Base-by-base conservation (phyloP, 2,797 vertebrate species). In the Trachurus trachurus region DNA sequence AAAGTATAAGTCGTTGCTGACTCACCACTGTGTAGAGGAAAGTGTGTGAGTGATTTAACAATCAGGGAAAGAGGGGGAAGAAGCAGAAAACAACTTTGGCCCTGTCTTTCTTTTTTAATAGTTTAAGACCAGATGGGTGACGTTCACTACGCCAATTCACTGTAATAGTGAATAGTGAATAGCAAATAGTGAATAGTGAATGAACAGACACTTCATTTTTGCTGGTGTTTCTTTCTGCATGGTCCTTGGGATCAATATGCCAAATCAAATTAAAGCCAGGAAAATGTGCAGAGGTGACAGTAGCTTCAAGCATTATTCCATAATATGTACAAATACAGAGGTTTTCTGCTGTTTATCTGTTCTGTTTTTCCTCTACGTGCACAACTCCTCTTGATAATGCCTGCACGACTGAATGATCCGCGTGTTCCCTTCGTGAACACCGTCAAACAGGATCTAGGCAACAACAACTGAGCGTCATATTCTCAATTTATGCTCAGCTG, bases 381-480 rank as follows among this genome's bases (percentile, higher is more conserved):
- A 9, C 2, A 40, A 40, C 16, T 53, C 11, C n/a, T 67, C 59
- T 56, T 42, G 31, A 60, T 26, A 39, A 68, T 8, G 16, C 17
- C 16, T 78, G 44, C 22, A 62, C 6, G 58, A 37, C 40, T 47
- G 42, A 68, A 44, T 15, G 2, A 65, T 59, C 7, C 0, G 3
- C 21, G 62, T 4, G n/a, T 58, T 22, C 19, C 11, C 64, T 34
- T 11, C 29, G 74, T 9, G 19, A 62, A 52, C 31, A 50, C 52
- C 44, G 54, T 65, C 69, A 68, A 58, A 74, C 39, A 56, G 19
- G 66, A 80, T 57, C 2, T 26, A 57, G 62, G 40, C 22, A 66
- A 50, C 10, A 60, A n/a, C 9, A 6, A 15, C 26, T 26, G 26
- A 17, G 17, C 9, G 37, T 59, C 40, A 37, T 53, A 63, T 53